phyloP scores from a whole-genome alignment of 2,113 vertebrate genomes.

The Terrapene triunguis region DNA sequence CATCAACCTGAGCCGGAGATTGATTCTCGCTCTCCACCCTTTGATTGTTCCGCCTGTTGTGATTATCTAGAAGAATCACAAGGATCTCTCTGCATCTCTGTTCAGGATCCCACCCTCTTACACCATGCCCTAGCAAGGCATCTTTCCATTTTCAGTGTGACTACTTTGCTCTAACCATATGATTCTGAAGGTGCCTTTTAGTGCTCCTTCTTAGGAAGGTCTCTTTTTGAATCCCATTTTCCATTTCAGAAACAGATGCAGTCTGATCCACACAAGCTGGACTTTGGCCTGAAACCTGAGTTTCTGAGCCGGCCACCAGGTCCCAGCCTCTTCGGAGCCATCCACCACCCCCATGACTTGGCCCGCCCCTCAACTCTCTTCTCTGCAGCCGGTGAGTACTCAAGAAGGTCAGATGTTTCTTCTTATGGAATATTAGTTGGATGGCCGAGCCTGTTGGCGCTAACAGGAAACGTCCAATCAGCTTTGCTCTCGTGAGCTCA shows the following conservation, averaged over 20 bases:
- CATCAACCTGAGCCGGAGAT: neutral
- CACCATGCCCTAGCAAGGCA: neutral
- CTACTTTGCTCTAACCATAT: neutral
- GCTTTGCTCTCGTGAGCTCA: constrained; percentile 32
- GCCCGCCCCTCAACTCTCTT: constrained; percentile 95
- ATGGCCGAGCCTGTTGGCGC: neutral
- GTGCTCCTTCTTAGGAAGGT: neutral
- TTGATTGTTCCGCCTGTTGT: neutral
- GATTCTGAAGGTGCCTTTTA: neutral
- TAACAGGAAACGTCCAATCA: constrained; percentile 8
- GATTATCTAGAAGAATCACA: neutral
- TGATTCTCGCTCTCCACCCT: neutral
- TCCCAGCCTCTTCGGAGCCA: constrained; percentile 93
- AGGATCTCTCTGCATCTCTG: neutral
- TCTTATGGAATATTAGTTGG: neutral
- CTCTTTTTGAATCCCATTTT: constrained; percentile 15
- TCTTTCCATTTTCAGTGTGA: neutral
- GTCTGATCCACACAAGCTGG: constrained; percentile 97
- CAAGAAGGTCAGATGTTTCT: neutral
- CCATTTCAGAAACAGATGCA: constrained; percentile 96
- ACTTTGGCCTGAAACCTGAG: constrained; percentile 97
- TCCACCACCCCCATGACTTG: constrained; percentile 95
- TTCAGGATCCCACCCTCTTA: accelerated
- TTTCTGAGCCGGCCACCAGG: constrained; percentile 95
- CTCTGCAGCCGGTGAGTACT: constrained; percentile 91